Conservation (phyloP, 2,113 vertebrate species). For the Passer domesticus region DNA sequence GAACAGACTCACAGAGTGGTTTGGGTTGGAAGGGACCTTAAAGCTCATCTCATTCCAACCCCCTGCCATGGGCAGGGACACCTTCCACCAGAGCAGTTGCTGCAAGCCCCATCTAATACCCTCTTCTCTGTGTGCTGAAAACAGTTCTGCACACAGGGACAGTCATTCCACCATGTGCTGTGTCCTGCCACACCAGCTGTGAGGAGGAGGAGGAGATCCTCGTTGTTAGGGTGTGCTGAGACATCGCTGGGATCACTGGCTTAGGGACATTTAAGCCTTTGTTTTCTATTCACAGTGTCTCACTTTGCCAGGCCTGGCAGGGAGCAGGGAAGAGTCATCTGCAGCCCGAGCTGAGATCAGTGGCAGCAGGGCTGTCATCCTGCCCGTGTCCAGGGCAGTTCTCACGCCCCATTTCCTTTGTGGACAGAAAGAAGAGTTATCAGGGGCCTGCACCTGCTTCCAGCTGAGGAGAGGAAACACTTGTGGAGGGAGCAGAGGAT, state of each 20-base stretch:
- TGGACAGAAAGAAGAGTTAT: constrained; percentile 45
- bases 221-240: not conserved
- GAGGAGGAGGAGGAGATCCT: constrained; percentile 28
- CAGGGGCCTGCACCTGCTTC: constrained; percentile 33
- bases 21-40: not conserved
- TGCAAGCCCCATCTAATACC: not conserved
- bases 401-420: constrained; percentile 21
- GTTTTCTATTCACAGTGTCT: not conserved
- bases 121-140: not conserved
- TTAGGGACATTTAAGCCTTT: not conserved
- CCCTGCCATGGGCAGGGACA: not conserved
- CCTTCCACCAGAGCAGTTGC: not conserved
- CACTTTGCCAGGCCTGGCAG: constrained; percentile 23
- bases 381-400: not conserved
- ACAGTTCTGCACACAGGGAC: not conserved
- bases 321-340: not conserved
- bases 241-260: not conserved
- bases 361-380: not conserved
- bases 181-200: constrained; percentile 6
- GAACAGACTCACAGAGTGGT: not conserved
- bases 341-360: not conserved
- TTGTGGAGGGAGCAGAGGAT: not conserved
- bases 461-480: constrained; percentile 36
- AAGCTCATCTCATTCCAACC: not conserved
- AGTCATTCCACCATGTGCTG: not conserved